These are phyloP conservation scores for Sarotherodon lohbergeri DNA, from an alignment of 2,113 vertebrate species.

Conservation along the genomic window DNA sequence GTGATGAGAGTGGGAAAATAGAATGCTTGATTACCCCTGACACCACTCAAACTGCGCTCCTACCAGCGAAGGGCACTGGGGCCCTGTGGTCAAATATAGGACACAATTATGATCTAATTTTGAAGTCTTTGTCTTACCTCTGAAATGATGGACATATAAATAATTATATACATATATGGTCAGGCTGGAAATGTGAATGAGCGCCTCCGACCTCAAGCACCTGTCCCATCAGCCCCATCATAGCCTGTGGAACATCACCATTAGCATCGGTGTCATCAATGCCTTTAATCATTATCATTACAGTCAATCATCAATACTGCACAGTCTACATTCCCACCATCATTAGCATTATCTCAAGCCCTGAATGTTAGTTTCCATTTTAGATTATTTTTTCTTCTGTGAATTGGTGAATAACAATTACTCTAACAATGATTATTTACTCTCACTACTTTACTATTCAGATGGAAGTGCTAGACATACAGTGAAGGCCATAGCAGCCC, in stretches of 20 bases:
- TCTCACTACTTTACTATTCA: constrained; percentile 39
- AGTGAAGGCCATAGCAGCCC: constrained; percentile 23
- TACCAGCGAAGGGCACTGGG: constrained; percentile 53
- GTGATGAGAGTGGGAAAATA: constrained; percentile 67
- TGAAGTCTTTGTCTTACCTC: constrained; percentile 4
- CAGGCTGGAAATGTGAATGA: background rate
- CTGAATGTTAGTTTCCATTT: background rate
- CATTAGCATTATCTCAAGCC: background rate
- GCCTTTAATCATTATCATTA: background rate
- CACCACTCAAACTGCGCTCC: constrained; percentile 26
- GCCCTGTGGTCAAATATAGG: constrained; percentile 60
- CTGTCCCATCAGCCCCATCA: background rate
- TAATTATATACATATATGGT: background rate
- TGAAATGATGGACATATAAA: background rate
- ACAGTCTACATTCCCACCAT: background rate
- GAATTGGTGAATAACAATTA: background rate
- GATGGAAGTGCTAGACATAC: constrained; percentile 18
- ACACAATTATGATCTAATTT: constrained; percentile 43
- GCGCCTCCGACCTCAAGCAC: background rate
- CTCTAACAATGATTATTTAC: constrained; percentile 16
- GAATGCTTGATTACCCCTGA: constrained; percentile 68
- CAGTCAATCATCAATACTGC: background rate
- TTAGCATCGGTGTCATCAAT: background rate
- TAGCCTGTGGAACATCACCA: background rate
- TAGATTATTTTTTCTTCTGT: background rate